phyloP scores from a whole-genome alignment of 2,888 invertebrate genomes.

The Lacanobia wlatinum region DNA sequence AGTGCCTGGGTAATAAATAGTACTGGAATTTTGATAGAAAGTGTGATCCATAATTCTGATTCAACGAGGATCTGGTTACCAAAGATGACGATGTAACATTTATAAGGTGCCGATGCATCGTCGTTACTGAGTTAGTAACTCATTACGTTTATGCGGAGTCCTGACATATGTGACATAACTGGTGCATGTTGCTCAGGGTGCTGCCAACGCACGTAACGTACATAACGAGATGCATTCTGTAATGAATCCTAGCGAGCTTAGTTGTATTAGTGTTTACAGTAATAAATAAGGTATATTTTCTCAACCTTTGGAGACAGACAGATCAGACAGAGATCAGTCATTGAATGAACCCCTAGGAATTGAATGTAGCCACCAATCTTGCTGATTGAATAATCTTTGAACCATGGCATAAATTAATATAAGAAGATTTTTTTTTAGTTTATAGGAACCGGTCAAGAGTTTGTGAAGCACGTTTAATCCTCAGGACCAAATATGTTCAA shows the following conservation, averaged over 20 bases:
- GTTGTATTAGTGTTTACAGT: background rate
- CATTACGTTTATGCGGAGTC: constrained; percentile 25
- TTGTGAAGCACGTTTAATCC: background rate
- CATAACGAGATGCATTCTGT: constrained; percentile 21
- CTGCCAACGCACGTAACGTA: constrained; percentile 49
- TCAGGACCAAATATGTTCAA: background rate
- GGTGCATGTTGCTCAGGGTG: constrained; percentile 31
- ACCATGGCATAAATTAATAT: background rate
- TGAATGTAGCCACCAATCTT: background rate
- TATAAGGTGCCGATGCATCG: constrained; percentile 18
- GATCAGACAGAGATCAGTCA: too few relatives aligned
- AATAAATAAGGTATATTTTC: background rate
- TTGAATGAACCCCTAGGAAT: background rate
- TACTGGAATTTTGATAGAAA: background rate
- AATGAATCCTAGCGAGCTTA: constrained; percentile 16
- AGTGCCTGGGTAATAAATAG: too few relatives aligned
- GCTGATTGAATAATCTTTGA: background rate
- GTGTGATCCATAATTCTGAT: background rate
- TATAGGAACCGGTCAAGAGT: background rate
- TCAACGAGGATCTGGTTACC: background rate
- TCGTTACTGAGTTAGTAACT: constrained; percentile 27
- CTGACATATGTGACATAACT: constrained; percentile 48
- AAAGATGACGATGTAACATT: constrained; percentile 21
- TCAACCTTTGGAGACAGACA: too few relatives aligned
- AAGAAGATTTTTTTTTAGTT: background rate